Percentiles rank a stretch among this genome's conserved stretches.
Evolutionary conservation across 2,888 invertebrate species (phyloP).

Genomic region (Athalia circularis): DNA sequence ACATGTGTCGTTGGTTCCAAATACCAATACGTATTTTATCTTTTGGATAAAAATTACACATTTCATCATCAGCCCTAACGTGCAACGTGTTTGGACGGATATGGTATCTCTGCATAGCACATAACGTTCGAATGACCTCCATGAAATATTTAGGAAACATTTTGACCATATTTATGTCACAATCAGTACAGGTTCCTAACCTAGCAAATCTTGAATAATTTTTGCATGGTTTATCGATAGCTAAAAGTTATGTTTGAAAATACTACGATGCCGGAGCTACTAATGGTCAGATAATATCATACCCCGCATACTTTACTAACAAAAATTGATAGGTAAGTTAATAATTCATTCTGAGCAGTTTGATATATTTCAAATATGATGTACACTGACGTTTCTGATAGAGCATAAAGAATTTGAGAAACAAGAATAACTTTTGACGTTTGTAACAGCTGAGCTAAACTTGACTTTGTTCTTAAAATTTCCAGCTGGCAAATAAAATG

Average conservation of each 20-base stretch:
- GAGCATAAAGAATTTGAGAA: neutral
- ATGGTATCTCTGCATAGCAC: no score
- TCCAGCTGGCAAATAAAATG: neutral
- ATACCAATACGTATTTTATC: neutral
- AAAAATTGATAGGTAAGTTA: neutral
- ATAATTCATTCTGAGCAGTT: constrained; percentile 2
- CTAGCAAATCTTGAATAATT: neutral
- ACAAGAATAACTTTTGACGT: neutral
- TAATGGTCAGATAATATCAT: constrained; percentile 14
- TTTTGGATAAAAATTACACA: constrained; percentile 3
- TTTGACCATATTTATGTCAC: constrained; percentile 25
- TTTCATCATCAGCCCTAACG: constrained; percentile 8
- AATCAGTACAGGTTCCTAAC: neutral
- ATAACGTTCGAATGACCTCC: no score
- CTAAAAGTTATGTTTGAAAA: constrained; percentile 15
- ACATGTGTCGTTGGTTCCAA: neutral
- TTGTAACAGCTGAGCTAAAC: neutral
- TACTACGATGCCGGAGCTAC: neutral
- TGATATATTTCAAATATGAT: neutral
- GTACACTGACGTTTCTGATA: neutral
- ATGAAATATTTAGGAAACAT: neutral
- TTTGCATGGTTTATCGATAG: neutral
- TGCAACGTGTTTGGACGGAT: no score
- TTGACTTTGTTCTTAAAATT: neutral
- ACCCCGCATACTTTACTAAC: neutral